A percentile compares a stretch with the other conserved stretches of the same genome.
These are phyloP conservation scores for Odontomyia ornata DNA, from an alignment of 2,888 invertebrate species.

Conservation along the genomic window DNA sequence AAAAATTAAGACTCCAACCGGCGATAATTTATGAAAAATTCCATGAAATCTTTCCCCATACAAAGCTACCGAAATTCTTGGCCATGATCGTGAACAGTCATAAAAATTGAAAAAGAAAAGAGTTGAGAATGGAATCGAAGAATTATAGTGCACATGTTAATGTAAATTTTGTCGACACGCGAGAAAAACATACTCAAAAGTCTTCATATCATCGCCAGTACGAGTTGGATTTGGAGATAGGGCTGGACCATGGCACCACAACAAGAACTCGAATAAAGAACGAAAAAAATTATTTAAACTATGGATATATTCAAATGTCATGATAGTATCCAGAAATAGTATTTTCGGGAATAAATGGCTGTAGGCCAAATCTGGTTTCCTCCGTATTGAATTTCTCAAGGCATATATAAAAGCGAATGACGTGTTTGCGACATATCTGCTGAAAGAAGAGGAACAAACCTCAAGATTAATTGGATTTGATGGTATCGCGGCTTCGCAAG, in stretches of 20 bases:
- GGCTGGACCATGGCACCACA: neutral
- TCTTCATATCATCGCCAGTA: neutral
- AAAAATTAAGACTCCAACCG: constrained; percentile 40
- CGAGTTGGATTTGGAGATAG: neutral
- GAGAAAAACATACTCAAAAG: constrained; percentile 6
- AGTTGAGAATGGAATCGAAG: neutral
- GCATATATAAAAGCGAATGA: constrained; percentile 24
- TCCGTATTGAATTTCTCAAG: constrained; percentile 26
- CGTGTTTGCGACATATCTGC: constrained; percentile 25
- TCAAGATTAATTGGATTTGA: constrained; percentile 23
- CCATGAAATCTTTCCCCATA: constrained; percentile 21
- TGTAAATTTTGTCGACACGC: constrained; percentile 14
- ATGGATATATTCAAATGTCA: constrained; percentile 33
- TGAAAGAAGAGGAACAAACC: constrained; percentile 14
- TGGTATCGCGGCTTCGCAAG: neutral
- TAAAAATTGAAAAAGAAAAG: constrained; percentile 3
- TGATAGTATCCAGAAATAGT: constrained; percentile 7
- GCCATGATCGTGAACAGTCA: neutral
- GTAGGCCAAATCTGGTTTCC: constrained; percentile 7
- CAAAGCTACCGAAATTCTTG: constrained; percentile 42
- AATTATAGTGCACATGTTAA: constrained; percentile 34
- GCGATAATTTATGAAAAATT: constrained; percentile 42
- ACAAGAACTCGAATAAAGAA: neutral
- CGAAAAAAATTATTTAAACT: neutral
- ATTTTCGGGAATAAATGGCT: constrained; percentile 29